A percentile compares a stretch with the other conserved stretches of the same genome.
These are phyloP conservation scores for Aquatica leii DNA, from an alignment of 2,888 invertebrate genomes.

Conservation along the genomic window DNA sequence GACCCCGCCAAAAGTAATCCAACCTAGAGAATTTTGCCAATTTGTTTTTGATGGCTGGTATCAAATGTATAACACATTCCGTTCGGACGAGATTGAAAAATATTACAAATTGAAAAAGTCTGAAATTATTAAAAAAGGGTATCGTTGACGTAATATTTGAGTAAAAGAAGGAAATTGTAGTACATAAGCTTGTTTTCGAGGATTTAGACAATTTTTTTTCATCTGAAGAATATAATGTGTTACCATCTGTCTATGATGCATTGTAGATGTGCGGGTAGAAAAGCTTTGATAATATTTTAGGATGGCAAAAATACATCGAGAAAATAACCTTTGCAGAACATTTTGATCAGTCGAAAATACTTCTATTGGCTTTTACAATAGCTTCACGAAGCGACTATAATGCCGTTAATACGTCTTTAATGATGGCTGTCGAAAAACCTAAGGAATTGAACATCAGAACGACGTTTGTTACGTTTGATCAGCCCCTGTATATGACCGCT, in stretches of 20 bases:
- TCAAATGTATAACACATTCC: conserved; percentile 3
- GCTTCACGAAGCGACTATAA: neutral
- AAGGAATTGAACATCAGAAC: neutral
- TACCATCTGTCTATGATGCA: neutral
- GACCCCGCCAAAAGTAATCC: neutral
- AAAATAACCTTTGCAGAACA: neutral
- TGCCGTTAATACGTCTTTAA: neutral
- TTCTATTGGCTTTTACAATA: neutral
- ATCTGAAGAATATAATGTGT: neutral
- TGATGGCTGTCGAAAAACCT: neutral
- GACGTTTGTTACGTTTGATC: neutral
- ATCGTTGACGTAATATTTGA: neutral
- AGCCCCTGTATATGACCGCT: too few relatives aligned
- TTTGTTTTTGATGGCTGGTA: neutral
- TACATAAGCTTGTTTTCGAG: neutral
- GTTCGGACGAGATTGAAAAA: neutral
- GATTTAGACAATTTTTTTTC: neutral
- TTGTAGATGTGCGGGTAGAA: conserved; percentile 2
- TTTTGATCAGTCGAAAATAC: neutral
- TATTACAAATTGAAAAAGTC: neutral
- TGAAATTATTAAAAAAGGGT: neutral
- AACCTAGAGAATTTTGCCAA: neutral
- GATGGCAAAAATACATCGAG: neutral
- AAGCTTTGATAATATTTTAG: neutral
- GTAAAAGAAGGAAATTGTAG: neutral